These are phyloP conservation scores for Okamejei kenojei DNA, from an alignment of 2,797 vertebrate species.

Conservation along the genomic window DNA sequence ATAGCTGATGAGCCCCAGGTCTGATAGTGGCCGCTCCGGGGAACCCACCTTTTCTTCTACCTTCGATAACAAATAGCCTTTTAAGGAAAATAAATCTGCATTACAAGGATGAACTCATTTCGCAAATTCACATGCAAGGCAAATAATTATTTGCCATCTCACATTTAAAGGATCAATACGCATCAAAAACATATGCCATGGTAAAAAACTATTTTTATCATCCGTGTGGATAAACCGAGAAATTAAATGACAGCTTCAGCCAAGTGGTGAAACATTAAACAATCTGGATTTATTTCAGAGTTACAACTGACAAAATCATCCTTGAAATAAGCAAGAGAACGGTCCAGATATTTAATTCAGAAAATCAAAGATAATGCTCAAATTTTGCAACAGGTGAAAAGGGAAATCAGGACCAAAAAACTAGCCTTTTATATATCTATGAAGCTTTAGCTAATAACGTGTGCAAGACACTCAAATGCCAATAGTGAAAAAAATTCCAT, in stretches of 20 bases:
- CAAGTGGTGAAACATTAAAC: not conserved
- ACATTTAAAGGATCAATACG: not conserved
- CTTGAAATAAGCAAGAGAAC: not conserved
- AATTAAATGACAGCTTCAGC: not conserved
- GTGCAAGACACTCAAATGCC: not conserved
- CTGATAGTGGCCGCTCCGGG: conserved; percentile 83
- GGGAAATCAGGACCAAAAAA: not conserved
- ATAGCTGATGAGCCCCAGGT: conserved; percentile 88
- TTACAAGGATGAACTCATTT: not conserved
- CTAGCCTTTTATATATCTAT: not conserved
- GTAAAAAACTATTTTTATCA: not conserved
- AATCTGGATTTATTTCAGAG: not conserved
- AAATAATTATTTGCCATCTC: not conserved
- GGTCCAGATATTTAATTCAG: not conserved
- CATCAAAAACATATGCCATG: not conserved
- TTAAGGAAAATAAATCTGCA: not conserved
- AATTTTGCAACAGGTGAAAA: not conserved
- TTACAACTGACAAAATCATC: not conserved
- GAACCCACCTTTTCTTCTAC: conserved; percentile 88
- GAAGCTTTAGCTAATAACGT: not conserved
- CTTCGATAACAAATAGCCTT: conserved; percentile 82
- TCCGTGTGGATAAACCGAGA: not conserved
- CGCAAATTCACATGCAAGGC: not conserved
- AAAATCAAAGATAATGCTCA: not conserved
- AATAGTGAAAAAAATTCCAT: not conserved